Base-by-base conservation (phyloP, 2,797 vertebrate genomes). In the Melanogrammus aeglefinus region DNA sequence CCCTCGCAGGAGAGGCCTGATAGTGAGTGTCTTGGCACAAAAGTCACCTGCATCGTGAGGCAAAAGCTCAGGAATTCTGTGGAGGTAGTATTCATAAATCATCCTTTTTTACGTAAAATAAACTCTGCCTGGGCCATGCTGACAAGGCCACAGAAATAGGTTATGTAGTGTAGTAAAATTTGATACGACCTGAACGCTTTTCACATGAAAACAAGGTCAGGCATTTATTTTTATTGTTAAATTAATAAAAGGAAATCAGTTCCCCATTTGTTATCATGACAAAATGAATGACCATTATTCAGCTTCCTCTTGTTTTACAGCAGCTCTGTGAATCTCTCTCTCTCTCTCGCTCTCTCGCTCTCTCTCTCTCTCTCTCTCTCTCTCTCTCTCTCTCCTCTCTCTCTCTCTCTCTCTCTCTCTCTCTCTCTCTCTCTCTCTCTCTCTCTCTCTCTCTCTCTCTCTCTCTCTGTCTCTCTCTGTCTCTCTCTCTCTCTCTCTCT, bases 11-110 rank as follows among this genome's bases (percentile, higher is more conserved):
- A 91, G 85, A 72, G 88, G 83, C 80, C 84, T n/a, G 57, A 69
- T 81, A 78, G 33, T 84, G 86, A 88, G 87, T 81, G 82, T 86
- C 83, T 91, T 87, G 86, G 88, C 89, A 88, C 80, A 86, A 85
- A 81, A 82, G 77, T 89, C 84, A 87, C 91, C 92, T 90, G 91
- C 91, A 92, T 91, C 66, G 86, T 89, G 86, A 90, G 76, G 86
- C 80, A 89, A 81, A 88, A 76, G 75, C 80, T 36, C 35, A 91
- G 77, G 90, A 92, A 90, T 92, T 88, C 8, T 75, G 83, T 90
- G 75, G 82, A 84, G 63, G 83, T 63, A 76, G 80, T 85, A 86
- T 85, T 86, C 86, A 91, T 91, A 86, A 91, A 91, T 92, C 89
- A 92, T 87, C 75, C 38, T 29, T 24, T 24, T 77, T 80, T 80